phyloP scores from a whole-genome alignment of 2,113 vertebrate species.

The Lagopus muta region DNA sequence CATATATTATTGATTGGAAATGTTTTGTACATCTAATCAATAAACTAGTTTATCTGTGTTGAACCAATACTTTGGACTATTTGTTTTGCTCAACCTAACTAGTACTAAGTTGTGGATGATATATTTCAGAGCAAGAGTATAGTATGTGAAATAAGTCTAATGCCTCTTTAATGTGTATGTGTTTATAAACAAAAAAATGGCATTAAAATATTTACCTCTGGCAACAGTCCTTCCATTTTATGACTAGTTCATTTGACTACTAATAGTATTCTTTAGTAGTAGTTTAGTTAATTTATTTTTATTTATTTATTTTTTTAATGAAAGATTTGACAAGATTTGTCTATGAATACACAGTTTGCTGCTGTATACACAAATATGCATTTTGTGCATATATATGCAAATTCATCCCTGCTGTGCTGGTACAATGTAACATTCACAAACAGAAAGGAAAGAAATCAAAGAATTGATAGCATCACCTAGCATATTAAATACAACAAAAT shows the following conservation, averaged over 20 bases:
- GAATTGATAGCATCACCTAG: neutral
- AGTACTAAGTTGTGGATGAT: neutral
- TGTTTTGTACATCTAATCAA: neutral
- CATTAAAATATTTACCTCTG: neutral
- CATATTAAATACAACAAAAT: neutral
- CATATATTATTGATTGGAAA: neutral
- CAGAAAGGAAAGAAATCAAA: slow-evolving; percentile 8
- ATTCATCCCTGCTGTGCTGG: slow-evolving; percentile 28
- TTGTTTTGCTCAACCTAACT: slow-evolving; percentile 5
- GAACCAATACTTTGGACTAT: slow-evolving; percentile 4
- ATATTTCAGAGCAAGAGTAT: neutral
- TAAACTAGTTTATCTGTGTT: neutral
- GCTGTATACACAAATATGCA: slow-evolving; percentile 9
- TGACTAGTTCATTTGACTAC: neutral
- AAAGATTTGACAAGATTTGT: slow-evolving; percentile 18
- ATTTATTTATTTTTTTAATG: neutral
- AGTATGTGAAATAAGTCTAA: neutral
- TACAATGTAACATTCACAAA: slow-evolving; percentile 24
- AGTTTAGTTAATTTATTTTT: neutral
- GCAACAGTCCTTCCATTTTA: neutral
- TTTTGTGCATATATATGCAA: neutral
- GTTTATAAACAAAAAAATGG: slow-evolving; percentile 14
- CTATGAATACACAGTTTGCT: slow-evolving; percentile 35
- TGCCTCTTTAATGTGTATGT: neutral
- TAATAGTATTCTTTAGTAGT: neutral